Evolutionary conservation across 2,888 invertebrate genomes (phyloP).

Genomic region (Meloe dianella): DNA sequence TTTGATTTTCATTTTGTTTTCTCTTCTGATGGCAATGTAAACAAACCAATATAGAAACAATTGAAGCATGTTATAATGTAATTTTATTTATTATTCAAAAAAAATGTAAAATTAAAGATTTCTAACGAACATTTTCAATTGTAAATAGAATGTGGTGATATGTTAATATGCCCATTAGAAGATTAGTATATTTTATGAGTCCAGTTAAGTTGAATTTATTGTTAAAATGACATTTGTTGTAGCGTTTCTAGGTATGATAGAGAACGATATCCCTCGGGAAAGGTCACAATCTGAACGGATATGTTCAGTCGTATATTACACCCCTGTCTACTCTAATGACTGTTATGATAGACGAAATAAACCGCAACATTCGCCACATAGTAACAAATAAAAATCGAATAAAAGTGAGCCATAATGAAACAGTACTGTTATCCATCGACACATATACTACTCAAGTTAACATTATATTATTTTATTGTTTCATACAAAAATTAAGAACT

Average conservation of each 20-base stretch:
- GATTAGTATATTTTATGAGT: conserved; percentile 39
- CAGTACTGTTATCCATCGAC: conserved; percentile 27
- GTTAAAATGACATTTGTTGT: conserved; percentile 37
- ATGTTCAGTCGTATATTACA: conserved; percentile 43
- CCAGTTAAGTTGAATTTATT: conserved; percentile 39
- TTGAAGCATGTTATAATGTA: conserved; percentile 8
- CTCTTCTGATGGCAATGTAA: conserved; percentile 21
- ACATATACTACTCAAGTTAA: conserved; percentile 26
- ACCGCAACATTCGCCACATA: conserved; percentile 36
- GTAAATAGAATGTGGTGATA: conserved; percentile 8
- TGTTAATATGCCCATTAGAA: conserved; percentile 26
- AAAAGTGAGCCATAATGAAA: conserved; percentile 35
- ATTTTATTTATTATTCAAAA: conserved; percentile 14
- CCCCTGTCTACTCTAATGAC: conserved; percentile 44
- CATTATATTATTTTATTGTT: conserved; percentile 29
- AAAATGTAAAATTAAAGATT: background rate
- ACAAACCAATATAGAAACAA: conserved; percentile 18
- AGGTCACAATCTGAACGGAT: conserved; percentile 42
- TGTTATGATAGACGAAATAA: conserved; percentile 44
- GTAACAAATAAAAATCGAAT: conserved; percentile 41
- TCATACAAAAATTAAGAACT: conserved; percentile 25
- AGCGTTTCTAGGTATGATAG: conserved; percentile 37
- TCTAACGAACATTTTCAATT: background rate
- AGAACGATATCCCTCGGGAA: conserved; percentile 35
- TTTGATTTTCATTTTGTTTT: conserved; percentile 25